Conservation (phyloP, 2,888 invertebrate species). For the Caenorhabditis sp. region DNA sequence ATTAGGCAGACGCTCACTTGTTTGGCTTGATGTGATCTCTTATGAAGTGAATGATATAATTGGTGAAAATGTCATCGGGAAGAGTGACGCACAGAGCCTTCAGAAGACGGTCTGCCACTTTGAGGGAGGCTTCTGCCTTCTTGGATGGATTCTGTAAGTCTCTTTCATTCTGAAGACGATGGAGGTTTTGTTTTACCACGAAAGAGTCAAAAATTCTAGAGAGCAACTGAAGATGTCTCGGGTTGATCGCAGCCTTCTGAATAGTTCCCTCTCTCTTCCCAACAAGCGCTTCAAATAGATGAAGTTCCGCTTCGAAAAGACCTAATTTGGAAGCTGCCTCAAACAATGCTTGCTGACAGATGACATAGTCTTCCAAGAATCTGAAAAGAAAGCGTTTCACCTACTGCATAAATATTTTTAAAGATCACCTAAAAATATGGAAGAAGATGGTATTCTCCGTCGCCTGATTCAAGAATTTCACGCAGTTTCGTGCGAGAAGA, state of each 20-base stretch:
- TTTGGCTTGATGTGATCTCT: slow-evolving; percentile 22
- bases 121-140: slow-evolving; percentile 1
- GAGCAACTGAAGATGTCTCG: slow-evolving; percentile 32
- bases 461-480: slow-evolving; percentile 36
- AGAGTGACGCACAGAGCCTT: slow-evolving; percentile 22
- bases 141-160: not conserved
- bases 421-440: slow-evolving; percentile 44
- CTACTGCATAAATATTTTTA: not conserved
- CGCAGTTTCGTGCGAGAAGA: slow-evolving; percentile 25
- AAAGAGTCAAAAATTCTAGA: slow-evolving; percentile 32
- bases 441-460: slow-evolving; percentile 45
- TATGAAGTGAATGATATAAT: slow-evolving; percentile 25
- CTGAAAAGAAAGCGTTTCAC: slow-evolving; percentile 2
- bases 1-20: slow-evolving; percentile 16
- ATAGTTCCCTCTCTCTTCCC: slow-evolving; percentile 25
- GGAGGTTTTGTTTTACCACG: too few species aligned
- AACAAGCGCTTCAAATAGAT: slow-evolving; percentile 24
- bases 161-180: not conserved
- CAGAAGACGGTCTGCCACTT: slow-evolving; percentile 19
- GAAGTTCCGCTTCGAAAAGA: slow-evolving; percentile 35
- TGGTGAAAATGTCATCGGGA: slow-evolving; percentile 25
- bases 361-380: slow-evolving; percentile 39
- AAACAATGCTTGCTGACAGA: slow-evolving; percentile 1
- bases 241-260: not conserved
- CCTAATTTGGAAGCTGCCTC: slow-evolving; percentile 16